Evolutionary conservation across 1,140 invertebrate genomes (phyloP).

Genomic region (Diorhabda sublineata): DNA sequence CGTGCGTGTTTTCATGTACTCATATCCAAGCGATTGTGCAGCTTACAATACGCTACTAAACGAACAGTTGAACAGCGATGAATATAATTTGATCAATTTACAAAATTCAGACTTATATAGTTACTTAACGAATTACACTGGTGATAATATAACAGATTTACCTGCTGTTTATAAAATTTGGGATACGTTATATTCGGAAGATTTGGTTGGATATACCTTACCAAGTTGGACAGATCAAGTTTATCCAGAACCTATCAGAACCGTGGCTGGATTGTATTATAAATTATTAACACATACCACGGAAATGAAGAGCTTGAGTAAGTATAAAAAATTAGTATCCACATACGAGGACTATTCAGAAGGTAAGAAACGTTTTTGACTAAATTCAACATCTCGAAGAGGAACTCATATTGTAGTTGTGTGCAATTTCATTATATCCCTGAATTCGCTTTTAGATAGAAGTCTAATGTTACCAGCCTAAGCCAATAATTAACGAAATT

Average conservation of each 20-base stretch:
- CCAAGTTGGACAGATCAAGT: constrained; percentile 1
- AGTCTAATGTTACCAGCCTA: too few relatives aligned
- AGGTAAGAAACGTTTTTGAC: too few relatives aligned
- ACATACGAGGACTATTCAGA: too few relatives aligned
- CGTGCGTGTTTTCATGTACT: not conserved
- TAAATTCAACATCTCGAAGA: too few relatives aligned
- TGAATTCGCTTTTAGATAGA: too few relatives aligned
- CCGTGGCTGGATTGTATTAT: not conserved
- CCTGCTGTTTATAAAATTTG: not conserved
- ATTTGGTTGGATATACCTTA: constrained; percentile 3
- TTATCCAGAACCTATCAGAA: constrained; percentile 5
- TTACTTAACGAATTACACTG: not conserved
- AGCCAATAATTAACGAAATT: too few relatives aligned
- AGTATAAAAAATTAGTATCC: not conserved
- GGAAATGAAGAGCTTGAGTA: not conserved
- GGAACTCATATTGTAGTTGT: too few relatives aligned
- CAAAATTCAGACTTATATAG: not conserved
- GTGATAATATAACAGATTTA: not conserved
- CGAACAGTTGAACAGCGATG: not conserved
- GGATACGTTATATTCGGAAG: not conserved
- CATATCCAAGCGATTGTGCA: not conserved
- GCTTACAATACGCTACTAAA: not conserved
- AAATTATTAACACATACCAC: not conserved
- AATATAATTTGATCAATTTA: not conserved
- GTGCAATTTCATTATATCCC: too few relatives aligned